Conservation (phyloP, 2,888 invertebrate species). For the Ophion obscuratus region DNA sequence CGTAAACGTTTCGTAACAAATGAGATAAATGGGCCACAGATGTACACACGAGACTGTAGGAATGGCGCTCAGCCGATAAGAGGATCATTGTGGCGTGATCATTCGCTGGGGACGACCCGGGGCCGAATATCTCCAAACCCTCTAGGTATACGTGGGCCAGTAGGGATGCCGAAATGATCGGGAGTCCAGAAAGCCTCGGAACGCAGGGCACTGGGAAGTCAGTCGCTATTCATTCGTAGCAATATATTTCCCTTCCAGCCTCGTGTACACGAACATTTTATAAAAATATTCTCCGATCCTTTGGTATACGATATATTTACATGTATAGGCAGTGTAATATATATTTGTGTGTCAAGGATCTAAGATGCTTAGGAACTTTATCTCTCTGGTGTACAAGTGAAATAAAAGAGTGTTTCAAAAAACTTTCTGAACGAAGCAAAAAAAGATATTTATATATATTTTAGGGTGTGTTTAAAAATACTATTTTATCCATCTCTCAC, state of each 20-base stretch:
- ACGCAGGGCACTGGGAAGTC: conserved; percentile 37
- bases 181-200: not conserved
- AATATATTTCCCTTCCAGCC: conserved; percentile 41
- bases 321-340: not conserved
- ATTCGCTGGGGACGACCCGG: not conserved
- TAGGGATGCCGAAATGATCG: not conserved
- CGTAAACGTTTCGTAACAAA: too few relatives aligned
- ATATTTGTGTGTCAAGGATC: not conserved
- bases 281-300: not conserved
- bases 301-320: not conserved
- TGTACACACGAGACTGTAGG: too few relatives aligned
- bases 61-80: too few relatives aligned
- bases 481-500: too few relatives aligned
- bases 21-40: too few relatives aligned
- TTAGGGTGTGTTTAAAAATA: not conserved
- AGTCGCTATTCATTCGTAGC: conserved; percentile 56
- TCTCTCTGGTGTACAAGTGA: conserved; percentile 2
- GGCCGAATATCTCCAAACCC: not conserved
- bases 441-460: not conserved
- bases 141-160: not conserved
- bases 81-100: too few relatives aligned
- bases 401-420: not conserved
- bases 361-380: not conserved
- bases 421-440: not conserved
- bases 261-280: conserved; percentile 15